These are phyloP conservation scores for Speoplatyrhinus poulsoni DNA, from an alignment of 2,113 vertebrate species.

Conservation along the genomic window DNA sequence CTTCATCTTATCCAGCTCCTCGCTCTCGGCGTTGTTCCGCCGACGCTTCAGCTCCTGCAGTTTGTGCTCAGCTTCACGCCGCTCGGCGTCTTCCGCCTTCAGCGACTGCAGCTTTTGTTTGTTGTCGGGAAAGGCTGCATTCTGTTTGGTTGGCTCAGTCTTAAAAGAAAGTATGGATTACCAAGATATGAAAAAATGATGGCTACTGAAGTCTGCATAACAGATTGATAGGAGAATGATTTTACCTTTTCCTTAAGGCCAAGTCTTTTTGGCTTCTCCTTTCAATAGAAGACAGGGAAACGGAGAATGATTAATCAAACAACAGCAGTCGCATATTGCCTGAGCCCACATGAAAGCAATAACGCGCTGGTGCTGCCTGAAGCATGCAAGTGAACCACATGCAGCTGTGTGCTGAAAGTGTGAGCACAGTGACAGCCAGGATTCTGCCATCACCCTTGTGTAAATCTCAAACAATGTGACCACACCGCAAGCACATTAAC, in stretches of 20 bases:
- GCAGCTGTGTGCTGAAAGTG: constrained; percentile 26
- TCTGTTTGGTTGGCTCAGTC: constrained; percentile 81
- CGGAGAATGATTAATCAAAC: constrained; percentile 1
- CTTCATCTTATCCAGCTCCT: constrained; percentile 90
- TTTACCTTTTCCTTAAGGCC: constrained; percentile 66
- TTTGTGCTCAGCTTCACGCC: constrained; percentile 82
- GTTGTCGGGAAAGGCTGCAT: constrained; percentile 74
- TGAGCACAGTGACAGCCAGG: constrained; percentile 1
- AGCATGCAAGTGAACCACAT: constrained; percentile 14
- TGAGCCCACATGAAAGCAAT: constrained; percentile 18
- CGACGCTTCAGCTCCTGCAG: constrained; percentile 86
- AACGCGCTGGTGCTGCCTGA: constrained; percentile 3
- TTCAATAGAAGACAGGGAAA: constrained; percentile 7
- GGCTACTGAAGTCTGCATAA: background rate
- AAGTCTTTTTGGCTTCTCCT: constrained; percentile 61
- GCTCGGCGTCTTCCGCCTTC: constrained; percentile 72
- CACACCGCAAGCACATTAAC: constrained; percentile 1
- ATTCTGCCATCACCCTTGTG: constrained; percentile 1
- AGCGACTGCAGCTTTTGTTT: constrained; percentile 78
- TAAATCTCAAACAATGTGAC: constrained; percentile 7
- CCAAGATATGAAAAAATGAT: background rate
- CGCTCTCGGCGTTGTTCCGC: constrained; percentile 81
- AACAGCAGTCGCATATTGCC: background rate
- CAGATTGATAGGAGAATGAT: background rate
- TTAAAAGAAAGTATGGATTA: constrained; percentile 28